Percentiles rank a stretch among this genome's conserved stretches.
Evolutionary conservation across 2,797 vertebrate species (phyloP).

Genomic region (Philypnodon macrostomus): DNA sequence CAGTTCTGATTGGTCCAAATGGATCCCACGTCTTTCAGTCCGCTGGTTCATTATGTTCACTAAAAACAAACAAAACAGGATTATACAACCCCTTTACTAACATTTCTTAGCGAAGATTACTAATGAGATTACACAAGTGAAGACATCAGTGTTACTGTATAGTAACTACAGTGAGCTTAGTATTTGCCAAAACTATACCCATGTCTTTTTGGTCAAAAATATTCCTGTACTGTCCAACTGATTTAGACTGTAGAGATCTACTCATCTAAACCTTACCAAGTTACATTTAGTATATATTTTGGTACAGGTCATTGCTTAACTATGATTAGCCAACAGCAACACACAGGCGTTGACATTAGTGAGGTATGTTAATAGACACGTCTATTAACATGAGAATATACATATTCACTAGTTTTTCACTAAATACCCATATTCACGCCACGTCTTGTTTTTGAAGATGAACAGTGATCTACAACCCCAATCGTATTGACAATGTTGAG

Average conservation of each 20-base stretch:
- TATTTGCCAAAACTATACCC: no score
- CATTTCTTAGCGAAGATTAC: no score
- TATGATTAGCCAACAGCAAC: conserved; percentile 19
- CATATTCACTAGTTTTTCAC: no score
- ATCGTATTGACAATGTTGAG: conserved; percentile 7
- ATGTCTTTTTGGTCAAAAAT: no score
- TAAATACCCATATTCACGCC: background rate
- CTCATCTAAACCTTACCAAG: no score
- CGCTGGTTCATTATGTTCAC: conserved; percentile 87
- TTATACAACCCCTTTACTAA: no score
- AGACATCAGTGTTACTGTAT: no score
- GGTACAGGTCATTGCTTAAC: conserved; percentile 2
- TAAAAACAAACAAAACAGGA: conserved; percentile 8
- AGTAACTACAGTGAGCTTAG: no score
- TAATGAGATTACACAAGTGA: no score
- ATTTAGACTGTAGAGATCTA: no score
- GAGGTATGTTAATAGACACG: background rate
- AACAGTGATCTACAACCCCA: conserved; percentile 12
- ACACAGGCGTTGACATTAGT: background rate
- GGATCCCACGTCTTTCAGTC: conserved; percentile 86
- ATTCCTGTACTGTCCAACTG: no score
- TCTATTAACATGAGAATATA: background rate
- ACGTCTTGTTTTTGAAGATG: background rate
- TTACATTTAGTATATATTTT: background rate
- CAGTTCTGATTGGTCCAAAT: conserved; percentile 92